Evolutionary conservation across 2,888 invertebrate species (phyloP), one percentile per base, ranked within the genome.

Genomic region (Deilephila elpenor): DNA sequence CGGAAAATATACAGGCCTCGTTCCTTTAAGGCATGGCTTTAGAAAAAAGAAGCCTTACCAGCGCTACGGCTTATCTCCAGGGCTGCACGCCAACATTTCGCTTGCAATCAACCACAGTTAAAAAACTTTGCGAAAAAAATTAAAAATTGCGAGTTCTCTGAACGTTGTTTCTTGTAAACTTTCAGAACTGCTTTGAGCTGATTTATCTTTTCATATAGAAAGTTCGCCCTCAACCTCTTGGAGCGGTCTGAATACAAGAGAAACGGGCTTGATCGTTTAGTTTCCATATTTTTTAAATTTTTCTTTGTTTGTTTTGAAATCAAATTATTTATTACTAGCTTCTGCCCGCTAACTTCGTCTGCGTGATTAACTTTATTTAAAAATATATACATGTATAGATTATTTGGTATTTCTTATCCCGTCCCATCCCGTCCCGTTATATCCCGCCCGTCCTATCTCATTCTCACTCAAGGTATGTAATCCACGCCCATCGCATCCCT

Each of bases 41-140:
- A 64, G 44, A 64, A 44, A 64, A 64, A 64, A 14, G 20, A 64
- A n/a, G 5, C 20, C 0, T 17, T 6, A 56, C 25, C 51, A 25
- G 37, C 34, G 34, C 67, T 14, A 7, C 19, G 3, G 51, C 64
- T 64, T 64, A 64, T 64, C 44, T 64, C 37, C 37, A 44, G 44
- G 44, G 20, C 44, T 20, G 64, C 67, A 67, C 25, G 44, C 67
- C 25, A 51, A 44, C 44, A 25, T 67, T 67, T 67, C 67, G 20
- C 25, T 44, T 67, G 51, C 67, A 67, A 67, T 25, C 67, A 51
- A 67, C 20, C 51, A 51, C 44, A 67, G 67, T 51, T 67, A 25
- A 25, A 51, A 67, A 64, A 61, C 17, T 62, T 61, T 61, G 14
- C 5, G 17, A 61, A 29, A 61, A 61, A 61, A 51, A 25, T 17